phyloP scores from a whole-genome alignment of 2,888 invertebrate genomes.

The Melangyna quadrimaculata region DNA sequence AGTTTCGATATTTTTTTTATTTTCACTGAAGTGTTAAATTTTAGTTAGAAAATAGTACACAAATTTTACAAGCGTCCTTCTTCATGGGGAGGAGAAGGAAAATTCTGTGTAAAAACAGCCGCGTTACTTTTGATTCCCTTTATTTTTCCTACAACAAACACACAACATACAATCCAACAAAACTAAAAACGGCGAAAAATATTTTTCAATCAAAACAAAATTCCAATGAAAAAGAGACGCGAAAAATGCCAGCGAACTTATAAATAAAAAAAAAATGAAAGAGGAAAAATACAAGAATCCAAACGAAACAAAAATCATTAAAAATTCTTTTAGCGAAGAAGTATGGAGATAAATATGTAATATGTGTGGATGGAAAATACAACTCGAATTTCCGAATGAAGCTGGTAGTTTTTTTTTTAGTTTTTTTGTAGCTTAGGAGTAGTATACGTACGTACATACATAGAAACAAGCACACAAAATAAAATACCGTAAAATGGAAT shows the following conservation, averaged over 20 bases:
- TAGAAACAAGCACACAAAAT: constrained; percentile 54
- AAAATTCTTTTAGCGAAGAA: constrained; percentile 58
- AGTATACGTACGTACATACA: constrained; percentile 56
- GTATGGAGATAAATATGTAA: constrained; percentile 27
- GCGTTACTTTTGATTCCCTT: constrained; percentile 64
- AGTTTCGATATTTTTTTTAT: background rate
- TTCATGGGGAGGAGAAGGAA: constrained; percentile 11
- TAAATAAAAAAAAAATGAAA: constrained; percentile 48
- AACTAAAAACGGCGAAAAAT: constrained; percentile 53
- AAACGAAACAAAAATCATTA: constrained; percentile 14
- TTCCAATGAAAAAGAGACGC: constrained; percentile 68
- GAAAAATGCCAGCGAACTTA: constrained; percentile 49
- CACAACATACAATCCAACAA: constrained; percentile 40
- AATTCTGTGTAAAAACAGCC: constrained; percentile 59
- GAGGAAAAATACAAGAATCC: constrained; percentile 34
- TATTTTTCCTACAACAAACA: constrained; percentile 45
- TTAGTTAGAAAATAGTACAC: background rate
- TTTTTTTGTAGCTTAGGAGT: constrained; percentile 5
- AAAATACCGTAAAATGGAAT: constrained; percentile 70
- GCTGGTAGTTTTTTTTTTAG: constrained; percentile 26
- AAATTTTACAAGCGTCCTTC: constrained; percentile 60
- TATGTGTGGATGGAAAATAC: constrained; percentile 59
- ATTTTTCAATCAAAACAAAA: constrained; percentile 72
- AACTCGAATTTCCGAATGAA: constrained; percentile 68
- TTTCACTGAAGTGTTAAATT: constrained; percentile 12